Conservation (phyloP, 1,140 invertebrate species). For the Mactra quadrangularis region DNA sequence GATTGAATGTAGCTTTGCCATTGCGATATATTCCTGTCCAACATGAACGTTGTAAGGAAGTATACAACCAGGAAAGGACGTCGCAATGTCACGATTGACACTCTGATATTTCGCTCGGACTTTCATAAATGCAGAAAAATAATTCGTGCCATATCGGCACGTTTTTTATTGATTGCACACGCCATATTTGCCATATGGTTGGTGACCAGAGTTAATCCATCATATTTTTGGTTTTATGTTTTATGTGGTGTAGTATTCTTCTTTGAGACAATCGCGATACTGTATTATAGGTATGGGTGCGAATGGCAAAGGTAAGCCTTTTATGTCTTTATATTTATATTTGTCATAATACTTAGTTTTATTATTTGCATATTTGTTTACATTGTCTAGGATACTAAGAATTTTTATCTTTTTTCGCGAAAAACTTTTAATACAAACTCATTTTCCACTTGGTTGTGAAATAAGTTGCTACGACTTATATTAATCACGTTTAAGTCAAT, state of each 20-base stretch:
- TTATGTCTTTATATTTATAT: neutral
- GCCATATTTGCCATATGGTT: conserved; percentile 17
- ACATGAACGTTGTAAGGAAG: too few species aligned
- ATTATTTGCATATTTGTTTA: too few species aligned
- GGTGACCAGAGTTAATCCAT: neutral
- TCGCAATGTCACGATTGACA: conserved; percentile 7
- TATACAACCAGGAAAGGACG: too few species aligned
- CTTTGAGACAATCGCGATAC: conserved; percentile 9
- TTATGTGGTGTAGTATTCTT: conserved; percentile 6
- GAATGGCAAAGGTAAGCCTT: conserved; percentile 50
- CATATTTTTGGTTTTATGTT: conserved; percentile 17
- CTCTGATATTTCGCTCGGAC: conserved; percentile 44
- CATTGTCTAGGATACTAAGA: too few species aligned
- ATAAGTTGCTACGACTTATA: too few species aligned
- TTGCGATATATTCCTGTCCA: too few species aligned
- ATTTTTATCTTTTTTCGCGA: too few species aligned
- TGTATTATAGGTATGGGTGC: conserved; percentile 44
- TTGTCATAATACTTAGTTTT: too few species aligned
- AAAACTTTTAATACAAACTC: too few species aligned
- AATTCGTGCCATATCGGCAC: conserved; percentile 37
- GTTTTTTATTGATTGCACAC: conserved; percentile 13
- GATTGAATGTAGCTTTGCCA: too few species aligned
- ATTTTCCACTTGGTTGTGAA: too few species aligned
- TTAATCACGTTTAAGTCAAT: too few species aligned
- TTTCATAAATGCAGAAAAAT: conserved; percentile 59